Percentiles rank a stretch among this genome's conserved stretches.
Conservation (phyloP, 2,113 vertebrate species). For the Nannospalax galili region DNA sequence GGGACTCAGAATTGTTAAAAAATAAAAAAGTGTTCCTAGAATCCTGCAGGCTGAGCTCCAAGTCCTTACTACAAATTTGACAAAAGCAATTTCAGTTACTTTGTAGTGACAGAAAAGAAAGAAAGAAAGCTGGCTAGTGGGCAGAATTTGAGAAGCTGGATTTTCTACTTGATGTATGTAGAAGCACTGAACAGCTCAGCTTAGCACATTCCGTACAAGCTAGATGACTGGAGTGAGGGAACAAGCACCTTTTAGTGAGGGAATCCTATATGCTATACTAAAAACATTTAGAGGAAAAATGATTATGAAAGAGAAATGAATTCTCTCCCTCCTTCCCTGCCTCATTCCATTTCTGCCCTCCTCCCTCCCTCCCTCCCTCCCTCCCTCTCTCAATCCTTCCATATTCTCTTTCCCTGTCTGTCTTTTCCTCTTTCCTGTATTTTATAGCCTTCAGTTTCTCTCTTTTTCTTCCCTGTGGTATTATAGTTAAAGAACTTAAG, state of each 20-base stretch:
- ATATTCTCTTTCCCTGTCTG: not conserved
- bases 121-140: not conserved
- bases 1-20: not conserved
- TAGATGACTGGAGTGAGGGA: not conserved
- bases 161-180: not conserved
- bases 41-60: not conserved
- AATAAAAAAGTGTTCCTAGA: not conserved
- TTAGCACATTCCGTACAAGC: not conserved
- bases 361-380: not conserved
- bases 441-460: not conserved
- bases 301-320: not conserved
- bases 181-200: not conserved
- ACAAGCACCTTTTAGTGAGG: not conserved
- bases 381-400: no score
- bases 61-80: not conserved
- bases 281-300: not conserved
- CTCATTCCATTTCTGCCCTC: not conserved
- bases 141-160: not conserved
- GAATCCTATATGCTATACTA: not conserved
- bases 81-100: not conserved
- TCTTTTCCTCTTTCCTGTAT: not conserved
- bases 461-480: not conserved
- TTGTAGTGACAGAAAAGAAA: not conserved
- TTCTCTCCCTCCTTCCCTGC: not conserved
- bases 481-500: conserved; percentile 28